phyloP scores from a whole-genome alignment of 1,140 invertebrate species.

The Parasteatoda tepidariorum region DNA sequence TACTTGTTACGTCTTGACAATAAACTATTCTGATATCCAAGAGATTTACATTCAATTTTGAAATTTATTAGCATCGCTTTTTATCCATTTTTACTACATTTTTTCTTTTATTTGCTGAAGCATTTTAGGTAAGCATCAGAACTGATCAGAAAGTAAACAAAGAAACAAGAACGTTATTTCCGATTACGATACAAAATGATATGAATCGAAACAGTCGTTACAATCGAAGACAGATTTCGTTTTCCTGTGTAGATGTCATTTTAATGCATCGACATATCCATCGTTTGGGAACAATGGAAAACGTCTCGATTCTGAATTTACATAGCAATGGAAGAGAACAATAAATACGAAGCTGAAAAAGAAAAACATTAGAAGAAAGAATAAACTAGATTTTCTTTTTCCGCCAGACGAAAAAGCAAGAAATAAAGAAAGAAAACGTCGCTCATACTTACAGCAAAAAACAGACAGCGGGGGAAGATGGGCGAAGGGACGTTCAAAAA shows the following conservation, averaged over 20 bases:
- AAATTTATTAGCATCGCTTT: no score
- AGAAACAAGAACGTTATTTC: not conserved
- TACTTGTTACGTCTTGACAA: no score
- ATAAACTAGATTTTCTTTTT: not conserved
- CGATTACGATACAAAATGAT: not conserved
- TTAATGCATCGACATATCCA: slow-evolving; percentile 26
- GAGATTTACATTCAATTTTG: no score
- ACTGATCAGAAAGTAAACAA: not conserved
- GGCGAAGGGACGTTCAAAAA: slow-evolving; percentile 42
- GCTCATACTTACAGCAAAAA: slow-evolving; percentile 37
- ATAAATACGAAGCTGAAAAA: slow-evolving; percentile 49
- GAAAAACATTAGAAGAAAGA: not conserved
- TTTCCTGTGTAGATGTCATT: slow-evolving; percentile 15
- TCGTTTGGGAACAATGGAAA: slow-evolving; percentile 30
- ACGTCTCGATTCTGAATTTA: slow-evolving; percentile 31
- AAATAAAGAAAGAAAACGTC: not conserved
- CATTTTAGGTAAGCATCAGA: no score
- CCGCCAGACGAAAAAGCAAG: slow-evolving; percentile 1
- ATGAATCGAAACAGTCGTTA: not conserved
- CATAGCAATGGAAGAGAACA: slow-evolving; percentile 50
- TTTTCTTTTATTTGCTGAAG: no score
- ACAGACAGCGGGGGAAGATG: not conserved
- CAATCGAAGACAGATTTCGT: not conserved
- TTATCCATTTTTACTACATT: no score
- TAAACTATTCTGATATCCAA: no score